These are phyloP conservation scores for Rhyacophila brunnea DNA, from an alignment of 1,140 invertebrate genomes.

Conservation along the genomic window DNA sequence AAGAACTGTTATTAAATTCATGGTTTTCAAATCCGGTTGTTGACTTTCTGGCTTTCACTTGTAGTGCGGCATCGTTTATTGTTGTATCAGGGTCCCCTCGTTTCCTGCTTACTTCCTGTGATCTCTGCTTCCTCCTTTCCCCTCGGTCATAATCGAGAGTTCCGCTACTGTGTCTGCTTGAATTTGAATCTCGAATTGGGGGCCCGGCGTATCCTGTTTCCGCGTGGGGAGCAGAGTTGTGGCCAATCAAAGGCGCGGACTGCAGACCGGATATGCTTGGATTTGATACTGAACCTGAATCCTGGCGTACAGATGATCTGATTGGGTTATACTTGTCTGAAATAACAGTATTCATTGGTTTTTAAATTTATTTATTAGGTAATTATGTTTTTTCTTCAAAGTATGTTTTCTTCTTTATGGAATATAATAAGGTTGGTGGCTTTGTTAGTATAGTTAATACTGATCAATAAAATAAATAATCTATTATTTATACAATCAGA, in stretches of 20 bases:
- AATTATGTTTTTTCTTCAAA: background rate
- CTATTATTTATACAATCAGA: too few relatives aligned
- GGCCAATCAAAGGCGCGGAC: conserved; percentile 19
- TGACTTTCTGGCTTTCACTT: background rate
- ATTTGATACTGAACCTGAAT: conserved; percentile 24
- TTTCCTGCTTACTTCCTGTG: conserved; percentile 12
- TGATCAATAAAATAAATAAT: too few relatives aligned
- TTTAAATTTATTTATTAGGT: background rate
- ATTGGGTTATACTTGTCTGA: conserved; percentile 1
- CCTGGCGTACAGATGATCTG: conserved; percentile 9
- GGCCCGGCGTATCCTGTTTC: conserved; percentile 31
- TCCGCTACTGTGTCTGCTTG: conserved; percentile 25
- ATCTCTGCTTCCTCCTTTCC: conserved; percentile 10
- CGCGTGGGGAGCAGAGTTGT: conserved; percentile 12
- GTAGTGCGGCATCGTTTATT: conserved; percentile 1
- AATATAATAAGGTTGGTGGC: background rate
- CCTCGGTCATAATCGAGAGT: conserved; percentile 23
- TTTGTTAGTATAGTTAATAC: too few relatives aligned
- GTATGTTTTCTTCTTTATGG: background rate
- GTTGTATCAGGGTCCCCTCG: background rate
- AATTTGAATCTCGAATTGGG: conserved; percentile 24
- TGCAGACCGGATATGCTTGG: conserved; percentile 17
- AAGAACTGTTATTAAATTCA: background rate
- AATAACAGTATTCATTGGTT: background rate
- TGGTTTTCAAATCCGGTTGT: background rate